phyloP scores from a whole-genome alignment of 92 coral and sea anemone species.

The Meandrina meandrites region DNA sequence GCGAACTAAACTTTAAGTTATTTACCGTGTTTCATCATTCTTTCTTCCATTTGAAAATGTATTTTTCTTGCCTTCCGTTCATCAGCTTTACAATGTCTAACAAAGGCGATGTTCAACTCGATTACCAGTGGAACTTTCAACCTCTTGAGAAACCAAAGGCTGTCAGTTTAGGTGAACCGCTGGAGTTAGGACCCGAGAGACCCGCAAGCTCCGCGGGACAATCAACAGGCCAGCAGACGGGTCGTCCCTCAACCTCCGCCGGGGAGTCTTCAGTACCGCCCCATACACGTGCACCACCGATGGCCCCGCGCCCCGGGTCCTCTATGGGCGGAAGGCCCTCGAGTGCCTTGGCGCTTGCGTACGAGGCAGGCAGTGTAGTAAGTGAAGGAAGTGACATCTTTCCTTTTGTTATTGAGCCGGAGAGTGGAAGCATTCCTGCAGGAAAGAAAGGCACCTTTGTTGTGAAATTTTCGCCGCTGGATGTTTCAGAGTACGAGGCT shows the following conservation, averaged over 20 bases:
- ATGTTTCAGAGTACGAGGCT: constrained; percentile 84
- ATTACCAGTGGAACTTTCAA: constrained; percentile 79
- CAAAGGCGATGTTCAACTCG: constrained; percentile 79
- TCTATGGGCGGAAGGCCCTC: constrained; percentile 83
- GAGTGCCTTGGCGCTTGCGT: constrained; percentile 90
- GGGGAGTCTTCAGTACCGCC: constrained; percentile 58
- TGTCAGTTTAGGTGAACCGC: constrained; percentile 46
- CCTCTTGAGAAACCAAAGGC: constrained; percentile 52
- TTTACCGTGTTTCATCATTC: neutral
- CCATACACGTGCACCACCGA: constrained; percentile 32
- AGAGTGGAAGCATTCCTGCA: constrained; percentile 81
- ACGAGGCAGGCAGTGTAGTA: constrained; percentile 91
- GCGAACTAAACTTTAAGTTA: too few species aligned
- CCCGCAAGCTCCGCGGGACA: constrained; percentile 64
- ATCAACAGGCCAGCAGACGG: constrained; percentile 66
- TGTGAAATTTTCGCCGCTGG: constrained; percentile 89
- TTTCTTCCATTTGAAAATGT: neutral
- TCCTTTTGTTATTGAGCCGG: constrained; percentile 94
- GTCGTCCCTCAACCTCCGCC: constrained; percentile 73
- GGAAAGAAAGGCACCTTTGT: constrained; percentile 77
- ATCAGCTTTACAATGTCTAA: constrained; percentile 73
- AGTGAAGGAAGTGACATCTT: constrained; percentile 84
- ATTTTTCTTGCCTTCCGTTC: neutral
- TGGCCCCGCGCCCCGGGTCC: constrained; percentile 62
- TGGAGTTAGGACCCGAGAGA: constrained; percentile 40